Percentiles rank a stretch among this genome's conserved stretches.
Conservation (phyloP, 2,888 invertebrate species). For the Ommatoiulus sabulosus region DNA sequence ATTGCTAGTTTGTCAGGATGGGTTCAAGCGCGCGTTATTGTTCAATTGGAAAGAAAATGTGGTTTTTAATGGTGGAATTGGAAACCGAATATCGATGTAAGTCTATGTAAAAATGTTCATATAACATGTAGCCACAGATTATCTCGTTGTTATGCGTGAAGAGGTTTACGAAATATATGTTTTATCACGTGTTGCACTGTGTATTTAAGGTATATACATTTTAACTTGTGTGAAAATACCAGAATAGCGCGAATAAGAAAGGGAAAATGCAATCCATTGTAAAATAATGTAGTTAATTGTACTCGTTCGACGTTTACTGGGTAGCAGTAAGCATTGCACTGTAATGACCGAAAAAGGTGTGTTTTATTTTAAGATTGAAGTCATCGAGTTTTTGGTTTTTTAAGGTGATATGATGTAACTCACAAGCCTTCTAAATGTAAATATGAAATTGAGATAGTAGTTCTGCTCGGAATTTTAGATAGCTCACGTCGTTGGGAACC, state of each 20-base stretch:
- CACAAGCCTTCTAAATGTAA: too few species aligned
- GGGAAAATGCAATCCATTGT: not conserved
- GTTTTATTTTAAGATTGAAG: too few species aligned
- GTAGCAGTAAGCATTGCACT: not conserved
- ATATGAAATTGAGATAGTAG: too few species aligned
- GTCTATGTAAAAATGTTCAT: constrained; percentile 19
- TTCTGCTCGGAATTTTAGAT: too few species aligned
- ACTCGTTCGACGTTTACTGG: not conserved
- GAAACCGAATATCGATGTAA: constrained; percentile 10
- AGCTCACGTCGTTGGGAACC: too few species aligned
- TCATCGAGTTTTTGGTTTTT: too few species aligned
- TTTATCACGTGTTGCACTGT: not conserved
- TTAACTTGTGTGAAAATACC: not conserved
- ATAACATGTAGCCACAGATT: not conserved
- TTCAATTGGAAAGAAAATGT: not conserved
- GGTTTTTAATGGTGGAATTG: not conserved
- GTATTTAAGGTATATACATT: not conserved
- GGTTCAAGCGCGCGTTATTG: not conserved
- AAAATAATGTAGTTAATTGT: not conserved
- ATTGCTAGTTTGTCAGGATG: not conserved
- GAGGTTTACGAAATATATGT: not conserved
- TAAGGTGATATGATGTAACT: too few species aligned
- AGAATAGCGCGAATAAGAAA: not conserved
- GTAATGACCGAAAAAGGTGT: not conserved
- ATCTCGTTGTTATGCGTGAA: not conserved